phyloP scores from a whole-genome alignment of 2,888 invertebrate species.

The Tinea pellionella region DNA sequence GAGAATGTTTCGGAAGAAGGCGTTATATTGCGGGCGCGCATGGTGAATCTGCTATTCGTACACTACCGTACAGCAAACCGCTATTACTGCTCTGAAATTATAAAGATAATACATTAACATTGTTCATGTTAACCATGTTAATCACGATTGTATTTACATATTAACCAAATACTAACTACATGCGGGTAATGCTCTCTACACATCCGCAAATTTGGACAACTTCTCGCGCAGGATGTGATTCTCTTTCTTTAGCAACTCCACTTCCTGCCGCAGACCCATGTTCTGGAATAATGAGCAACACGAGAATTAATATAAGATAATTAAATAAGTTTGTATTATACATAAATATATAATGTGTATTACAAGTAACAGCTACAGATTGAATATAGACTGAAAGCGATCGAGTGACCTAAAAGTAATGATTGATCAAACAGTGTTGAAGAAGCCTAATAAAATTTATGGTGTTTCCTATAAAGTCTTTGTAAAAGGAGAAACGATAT shows the following conservation, averaged over 20 bases:
- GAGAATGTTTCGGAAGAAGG: slow-evolving; percentile 1
- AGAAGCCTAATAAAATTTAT: too few relatives aligned
- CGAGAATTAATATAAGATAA: neutral
- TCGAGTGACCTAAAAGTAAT: too few relatives aligned
- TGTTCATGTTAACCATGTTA: too few relatives aligned
- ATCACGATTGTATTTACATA: neutral
- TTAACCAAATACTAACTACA: neutral
- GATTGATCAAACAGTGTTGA: too few relatives aligned
- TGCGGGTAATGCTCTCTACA: slow-evolving; percentile 58
- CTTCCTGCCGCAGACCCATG: slow-evolving; percentile 88
- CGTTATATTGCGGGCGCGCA: slow-evolving; percentile 1
- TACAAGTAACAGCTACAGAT: too few relatives aligned
- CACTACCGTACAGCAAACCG: slow-evolving; percentile 5
- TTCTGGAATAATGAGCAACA: slow-evolving; percentile 72
- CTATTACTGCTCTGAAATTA: slow-evolving; percentile 6
- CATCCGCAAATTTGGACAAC: slow-evolving; percentile 89
- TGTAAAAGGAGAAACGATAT: too few relatives aligned
- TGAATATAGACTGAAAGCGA: too few relatives aligned
- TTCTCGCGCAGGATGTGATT: slow-evolving; percentile 90
- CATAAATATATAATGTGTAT: too few relatives aligned
- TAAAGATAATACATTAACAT: neutral
- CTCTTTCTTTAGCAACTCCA: slow-evolving; percentile 92
- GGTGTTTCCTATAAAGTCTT: too few relatives aligned
- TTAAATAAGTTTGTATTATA: too few relatives aligned
- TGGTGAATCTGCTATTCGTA: neutral